phyloP scores from a whole-genome alignment of 2,113 vertebrate species.

The Bos taurus region DNA sequence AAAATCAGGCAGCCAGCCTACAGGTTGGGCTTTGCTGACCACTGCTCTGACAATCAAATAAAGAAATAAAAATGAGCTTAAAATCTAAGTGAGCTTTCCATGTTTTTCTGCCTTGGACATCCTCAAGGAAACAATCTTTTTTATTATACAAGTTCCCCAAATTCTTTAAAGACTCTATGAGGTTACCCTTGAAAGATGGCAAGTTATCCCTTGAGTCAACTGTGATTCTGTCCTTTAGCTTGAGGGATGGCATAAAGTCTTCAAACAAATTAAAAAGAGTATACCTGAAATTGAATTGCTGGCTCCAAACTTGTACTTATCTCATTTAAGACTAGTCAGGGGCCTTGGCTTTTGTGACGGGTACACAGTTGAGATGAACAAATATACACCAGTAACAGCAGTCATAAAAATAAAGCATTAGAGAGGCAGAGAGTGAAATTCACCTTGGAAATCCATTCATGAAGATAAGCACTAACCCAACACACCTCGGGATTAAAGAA shows the following conservation, averaged over 20 bases:
- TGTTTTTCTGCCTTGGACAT: slow-evolving; percentile 33
- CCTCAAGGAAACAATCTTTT: slow-evolving; percentile 51
- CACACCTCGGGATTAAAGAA: neutral
- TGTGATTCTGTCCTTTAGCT: neutral
- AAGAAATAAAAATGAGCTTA: neutral
- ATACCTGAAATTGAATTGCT: neutral
- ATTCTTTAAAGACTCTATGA: slow-evolving; percentile 38
- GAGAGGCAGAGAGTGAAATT: neutral
- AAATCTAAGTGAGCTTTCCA: slow-evolving; percentile 7
- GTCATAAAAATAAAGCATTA: neutral
- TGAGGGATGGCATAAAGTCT: neutral
- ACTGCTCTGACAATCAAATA: neutral
- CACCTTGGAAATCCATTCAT: neutral
- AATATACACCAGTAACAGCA: neutral
- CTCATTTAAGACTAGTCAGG: neutral
- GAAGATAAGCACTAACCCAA: neutral
- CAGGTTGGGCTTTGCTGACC: neutral
- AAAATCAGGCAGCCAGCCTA: neutral
- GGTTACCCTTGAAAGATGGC: neutral
- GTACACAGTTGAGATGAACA: neutral
- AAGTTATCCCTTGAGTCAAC: neutral
- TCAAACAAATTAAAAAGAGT: neutral
- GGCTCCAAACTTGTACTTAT: neutral
- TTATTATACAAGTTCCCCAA: neutral
- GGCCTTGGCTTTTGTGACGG: neutral